phyloP scores from a whole-genome alignment of 1,140 invertebrate genomes.

The Leptinotarsa defecta region DNA sequence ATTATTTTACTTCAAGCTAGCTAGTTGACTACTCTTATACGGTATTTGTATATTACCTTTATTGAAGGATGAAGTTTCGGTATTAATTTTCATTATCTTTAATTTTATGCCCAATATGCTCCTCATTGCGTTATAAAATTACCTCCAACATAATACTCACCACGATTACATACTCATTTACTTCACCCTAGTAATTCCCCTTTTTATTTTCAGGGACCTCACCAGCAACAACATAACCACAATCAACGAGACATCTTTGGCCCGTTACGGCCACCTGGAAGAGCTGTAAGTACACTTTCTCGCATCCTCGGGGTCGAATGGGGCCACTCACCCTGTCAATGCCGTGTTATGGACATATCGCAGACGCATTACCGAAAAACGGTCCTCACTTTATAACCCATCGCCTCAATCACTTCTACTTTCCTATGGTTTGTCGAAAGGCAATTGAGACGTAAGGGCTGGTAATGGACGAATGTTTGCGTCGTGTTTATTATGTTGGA shows the following conservation, averaged over 20 bases:
- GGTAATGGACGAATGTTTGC: background rate
- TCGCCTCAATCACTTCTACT: constrained; percentile 36
- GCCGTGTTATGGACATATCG: constrained; percentile 32
- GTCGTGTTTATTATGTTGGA: background rate
- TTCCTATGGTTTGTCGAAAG: constrained; percentile 3
- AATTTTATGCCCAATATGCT: no score
- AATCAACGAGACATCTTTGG: constrained; percentile 48
- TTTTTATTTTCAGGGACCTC: constrained; percentile 50
- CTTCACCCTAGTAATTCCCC: background rate
- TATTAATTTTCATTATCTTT: no score
- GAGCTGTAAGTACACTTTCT: constrained; percentile 57
- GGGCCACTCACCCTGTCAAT: constrained; percentile 34
- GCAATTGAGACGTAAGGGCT: background rate
- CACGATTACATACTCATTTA: no score
- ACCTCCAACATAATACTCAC: no score
- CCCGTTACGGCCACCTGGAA: constrained; percentile 53
- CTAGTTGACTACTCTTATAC: no score
- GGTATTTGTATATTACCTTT: no score
- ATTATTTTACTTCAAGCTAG: no score
- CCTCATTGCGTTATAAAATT: no score
- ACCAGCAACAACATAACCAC: constrained; percentile 52
- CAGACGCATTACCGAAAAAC: constrained; percentile 42
- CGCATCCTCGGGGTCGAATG: background rate
- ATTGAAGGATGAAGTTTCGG: no score
- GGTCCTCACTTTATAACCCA: constrained; percentile 35